Evolutionary conservation across 2,113 vertebrate species (phyloP), one percentile per base, ranked within the genome.

Genomic region (Zootoca vivipara): DNA sequence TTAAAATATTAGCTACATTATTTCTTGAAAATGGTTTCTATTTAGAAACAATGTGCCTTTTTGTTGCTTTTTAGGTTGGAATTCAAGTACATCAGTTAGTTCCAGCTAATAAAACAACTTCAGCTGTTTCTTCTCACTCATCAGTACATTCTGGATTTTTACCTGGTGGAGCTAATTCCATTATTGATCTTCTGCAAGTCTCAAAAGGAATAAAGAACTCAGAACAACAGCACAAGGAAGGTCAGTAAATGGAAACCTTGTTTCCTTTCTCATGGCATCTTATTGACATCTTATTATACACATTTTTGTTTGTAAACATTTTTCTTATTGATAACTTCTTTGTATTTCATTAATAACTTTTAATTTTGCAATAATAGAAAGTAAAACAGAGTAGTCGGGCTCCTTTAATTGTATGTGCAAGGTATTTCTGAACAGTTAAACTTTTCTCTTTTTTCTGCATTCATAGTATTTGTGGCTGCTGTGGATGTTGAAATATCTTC

Each of bases 31-130:
- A 58, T 58, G 10, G 1, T 85, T 82, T 67, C 87, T 28, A 58
- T 30, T 56, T 82, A 87, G 16, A 28, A 82, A 74, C 40, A 42
- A 75, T 28, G 40, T n/a, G 8, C 7, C 10, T 75, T 35, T 62
- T 46, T 89, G 18, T 69, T 78, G 91, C 56, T 75, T 91, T 96
- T 88, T 92, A 98, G 97, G 97, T 98, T 90, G 99, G 99, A 87
- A 98, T 99, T 95, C 98, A 98, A 81, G 97, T 99, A 82, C 98
- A 99, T 84, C 98, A 98, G 78, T 96, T 99, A 84, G 96, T 98
- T 90, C 97, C 97, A 85, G 92, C 94, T 89, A 95, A 92, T 89
- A 93, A 94, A 69, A 94, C 87, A 30, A 87, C 89, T 22, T 95
- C 95, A 0, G 67, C 96, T 20, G 83, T 93, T 78, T 81, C 92